Evolutionary conservation across 2,113 vertebrate species (phyloP).

Genomic region (Axis porcinus): DNA sequence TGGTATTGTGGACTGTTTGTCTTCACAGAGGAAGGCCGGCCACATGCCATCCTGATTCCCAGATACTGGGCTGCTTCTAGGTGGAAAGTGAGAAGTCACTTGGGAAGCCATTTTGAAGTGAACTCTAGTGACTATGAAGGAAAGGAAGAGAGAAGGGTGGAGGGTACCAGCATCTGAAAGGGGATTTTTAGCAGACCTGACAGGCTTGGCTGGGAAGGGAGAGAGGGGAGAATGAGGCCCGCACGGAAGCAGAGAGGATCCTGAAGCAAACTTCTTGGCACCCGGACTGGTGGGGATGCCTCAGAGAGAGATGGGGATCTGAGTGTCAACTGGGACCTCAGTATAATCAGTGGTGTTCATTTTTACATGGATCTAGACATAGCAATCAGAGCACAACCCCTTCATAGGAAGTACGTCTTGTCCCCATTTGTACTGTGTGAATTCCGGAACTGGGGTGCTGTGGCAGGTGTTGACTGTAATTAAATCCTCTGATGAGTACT

Average conservation of each 20-base stretch:
- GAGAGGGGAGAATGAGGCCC: neutral
- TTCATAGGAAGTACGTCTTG: neutral
- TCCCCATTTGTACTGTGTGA: neutral
- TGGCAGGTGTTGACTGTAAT: neutral
- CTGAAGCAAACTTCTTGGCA: neutral
- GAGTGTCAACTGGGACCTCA: neutral
- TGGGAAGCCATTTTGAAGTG: conserved; percentile 3
- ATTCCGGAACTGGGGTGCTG: neutral
- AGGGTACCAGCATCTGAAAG: neutral
- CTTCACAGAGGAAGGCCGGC: neutral
- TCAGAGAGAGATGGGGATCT: neutral
- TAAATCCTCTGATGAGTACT: neutral
- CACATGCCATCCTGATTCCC: neutral
- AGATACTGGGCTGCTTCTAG: neutral
- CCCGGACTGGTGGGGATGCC: neutral
- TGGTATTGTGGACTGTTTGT: neutral
- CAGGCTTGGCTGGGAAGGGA: neutral
- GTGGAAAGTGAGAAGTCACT: neutral
- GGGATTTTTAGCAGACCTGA: neutral
- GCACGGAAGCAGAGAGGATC: neutral
- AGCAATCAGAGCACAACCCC: neutral
- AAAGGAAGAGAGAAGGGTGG: neutral
- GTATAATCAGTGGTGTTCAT: neutral
- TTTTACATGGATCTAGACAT: neutral
- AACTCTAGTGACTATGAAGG: conserved; percentile 9